Base-by-base conservation (phyloP, 2,113 vertebrate genomes). In the Hyla sarda region DNA sequence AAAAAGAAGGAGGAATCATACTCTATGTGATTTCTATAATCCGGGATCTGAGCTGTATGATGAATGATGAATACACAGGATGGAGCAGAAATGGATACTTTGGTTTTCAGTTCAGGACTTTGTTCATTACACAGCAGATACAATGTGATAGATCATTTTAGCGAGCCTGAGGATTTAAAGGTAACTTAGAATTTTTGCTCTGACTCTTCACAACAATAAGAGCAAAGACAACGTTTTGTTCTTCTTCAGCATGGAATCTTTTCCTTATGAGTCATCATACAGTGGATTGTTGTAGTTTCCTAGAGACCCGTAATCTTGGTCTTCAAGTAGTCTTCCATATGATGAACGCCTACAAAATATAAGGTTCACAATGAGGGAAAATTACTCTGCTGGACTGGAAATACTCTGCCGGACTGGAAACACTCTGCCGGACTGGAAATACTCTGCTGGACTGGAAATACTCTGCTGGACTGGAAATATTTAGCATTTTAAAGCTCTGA, bases 211-310 rank as follows among this genome's bases (percentile, higher is more conserved):
- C 75, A 73, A 72, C 76, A 86, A 56, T 62, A 47, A 47, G 23
- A 78, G 34, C 17, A 45, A 30, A 48, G 77, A 56, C n/a, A 54
- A 21, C 9, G 19, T 50, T 77, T 56, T 84, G 71, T 77, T 77
- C 83, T 75, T 62, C 50, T 62, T 37, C 17, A 52, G 28, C 41
- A 4, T 65, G 25, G 23, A 32, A 52, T 78, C n/a, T n/a, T 71
- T 88, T 52, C 60, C 88, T 92, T 92, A 92, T 90, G 93, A 97
- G 83, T 96, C 95, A 0, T 98, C 96, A 0, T 96, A 99, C 62
- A 98, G 93, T 7, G 97, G 97, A 88, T 98, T 99, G 93, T 92
- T 95, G 95, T 97, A 97, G 92, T 96, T 96, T 56, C 94, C 95
- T 92, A 95, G 92, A 50, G 92, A 92, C 32, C 92, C 88, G 0